Evolutionary conservation across 2,888 invertebrate species (phyloP), one percentile per base, ranked within the genome.

Genomic region (Lasius fuliginosus): DNA sequence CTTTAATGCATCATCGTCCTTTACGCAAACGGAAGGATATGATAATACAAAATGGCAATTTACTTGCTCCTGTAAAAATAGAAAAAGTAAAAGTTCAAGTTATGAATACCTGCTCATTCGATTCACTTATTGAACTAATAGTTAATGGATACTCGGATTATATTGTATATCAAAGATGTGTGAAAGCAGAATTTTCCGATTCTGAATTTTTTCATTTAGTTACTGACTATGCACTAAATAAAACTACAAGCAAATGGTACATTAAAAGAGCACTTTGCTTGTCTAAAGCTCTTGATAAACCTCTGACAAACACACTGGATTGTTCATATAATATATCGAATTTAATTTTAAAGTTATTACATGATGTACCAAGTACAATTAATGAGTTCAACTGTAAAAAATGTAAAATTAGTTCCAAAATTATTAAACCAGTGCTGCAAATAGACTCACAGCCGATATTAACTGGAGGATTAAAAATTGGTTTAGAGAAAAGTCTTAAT

Each of bases 1-100:
- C 27, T 9, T 67, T 67, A 42, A 42, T 42, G 4, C 67, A 67
- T 0, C 27, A 67, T 67, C 65, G 42, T 67, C 4, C 42, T 18
- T 42, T 18, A 18, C 67, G 42, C 15, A 67, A 67, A 67, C 27
- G 3, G 23, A 27, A 67, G 9, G 42, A 67, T 46, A 27, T 27
- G 4, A 23, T 67, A 67, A 67, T 67, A 67, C 27, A 42, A 67
- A 67, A 67, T 42, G 67, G 42, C 8, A 46, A 67, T 67, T 15
- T 67, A 42, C 42, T 67, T 27, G 15, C 27, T 27, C 27, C 27
- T 67, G 42, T 67, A 67, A 67, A 67, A 0, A 27, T 67, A 42
- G 42, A 27, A 42, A 67, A 67, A 3, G 3, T 3, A 67, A 46
- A 67, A 27, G 27, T 65, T 27, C 27, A 42, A 42, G 27, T 67